Percentiles rank a stretch among this genome's conserved stretches.
Evolutionary conservation across 2,888 invertebrate species (phyloP).

Genomic region (Melikaiella ostensackeni): DNA sequence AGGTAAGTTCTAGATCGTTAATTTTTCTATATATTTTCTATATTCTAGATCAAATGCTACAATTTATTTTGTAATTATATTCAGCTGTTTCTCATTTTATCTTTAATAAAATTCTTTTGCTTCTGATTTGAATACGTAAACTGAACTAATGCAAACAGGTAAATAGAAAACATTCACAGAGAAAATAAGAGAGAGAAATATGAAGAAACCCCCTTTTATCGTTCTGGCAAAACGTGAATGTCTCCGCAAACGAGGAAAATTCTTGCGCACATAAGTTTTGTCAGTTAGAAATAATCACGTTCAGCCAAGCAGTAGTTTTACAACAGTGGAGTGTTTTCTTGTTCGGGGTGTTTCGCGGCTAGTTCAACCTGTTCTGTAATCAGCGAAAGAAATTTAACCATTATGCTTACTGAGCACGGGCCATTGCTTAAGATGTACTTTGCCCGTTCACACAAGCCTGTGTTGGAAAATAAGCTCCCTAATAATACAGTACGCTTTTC

Average conservation of each 20-base stretch:
- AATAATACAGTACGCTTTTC: background rate
- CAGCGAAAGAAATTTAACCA: constrained; percentile 30
- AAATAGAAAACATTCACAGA: background rate
- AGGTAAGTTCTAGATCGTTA: no score
- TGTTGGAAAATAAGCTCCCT: background rate
- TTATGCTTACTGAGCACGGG: constrained; percentile 31
- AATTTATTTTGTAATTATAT: background rate
- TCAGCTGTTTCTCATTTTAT: no score
- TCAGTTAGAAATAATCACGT: constrained; percentile 32
- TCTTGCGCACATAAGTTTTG: constrained; percentile 29
- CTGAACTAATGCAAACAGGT: no score
- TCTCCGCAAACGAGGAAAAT: constrained; percentile 18
- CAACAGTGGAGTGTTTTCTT: constrained; percentile 28
- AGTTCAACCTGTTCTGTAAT: constrained; percentile 26
- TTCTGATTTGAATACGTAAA: no score
- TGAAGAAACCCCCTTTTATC: background rate
- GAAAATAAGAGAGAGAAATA: background rate
- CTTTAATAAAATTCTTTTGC: no score
- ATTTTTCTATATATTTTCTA: background rate
- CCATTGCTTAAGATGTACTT: constrained; percentile 8
- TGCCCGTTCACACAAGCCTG: background rate
- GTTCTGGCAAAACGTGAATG: background rate
- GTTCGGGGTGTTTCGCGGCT: constrained; percentile 5
- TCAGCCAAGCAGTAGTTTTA: constrained; percentile 13
- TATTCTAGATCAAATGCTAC: background rate